phyloP scores from a whole-genome alignment of 2,113 vertebrate genomes.

The Trogon melanurus region DNA sequence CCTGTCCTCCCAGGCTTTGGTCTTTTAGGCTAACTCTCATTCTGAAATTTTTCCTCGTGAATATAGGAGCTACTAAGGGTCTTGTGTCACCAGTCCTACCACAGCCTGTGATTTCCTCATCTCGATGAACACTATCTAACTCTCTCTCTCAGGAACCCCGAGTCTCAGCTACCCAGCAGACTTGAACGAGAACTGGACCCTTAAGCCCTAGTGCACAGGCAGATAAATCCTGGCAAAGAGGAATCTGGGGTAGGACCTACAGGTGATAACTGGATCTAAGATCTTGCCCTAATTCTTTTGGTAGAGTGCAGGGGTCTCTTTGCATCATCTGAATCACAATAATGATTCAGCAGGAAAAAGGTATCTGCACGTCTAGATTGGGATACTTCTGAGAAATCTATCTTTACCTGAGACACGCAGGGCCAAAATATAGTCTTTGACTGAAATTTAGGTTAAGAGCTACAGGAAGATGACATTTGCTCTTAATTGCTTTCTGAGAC shows the following conservation, averaged over 20 bases:
- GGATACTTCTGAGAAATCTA: neutral
- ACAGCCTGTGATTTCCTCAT: neutral
- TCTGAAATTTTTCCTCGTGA: neutral
- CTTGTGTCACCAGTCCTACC: neutral
- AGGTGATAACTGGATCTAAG: neutral
- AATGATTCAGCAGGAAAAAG: neutral
- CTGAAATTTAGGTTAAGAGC: neutral
- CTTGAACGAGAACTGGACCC: neutral
- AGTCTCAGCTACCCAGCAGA: neutral
- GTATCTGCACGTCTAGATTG: neutral
- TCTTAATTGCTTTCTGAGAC: neutral
- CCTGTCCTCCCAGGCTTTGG: fast-evolving
- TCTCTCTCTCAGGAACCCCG: neutral
- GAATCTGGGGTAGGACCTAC: neutral
- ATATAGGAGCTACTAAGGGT: neutral
- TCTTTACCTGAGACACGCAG: neutral
- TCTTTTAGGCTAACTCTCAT: neutral
- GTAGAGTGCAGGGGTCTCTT: too few species aligned
- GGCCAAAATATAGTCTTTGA: neutral
- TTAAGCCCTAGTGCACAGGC: neutral
- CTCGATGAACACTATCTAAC: neutral
- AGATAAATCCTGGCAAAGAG: neutral
- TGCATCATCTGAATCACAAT: neutral
- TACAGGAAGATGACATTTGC: neutral
- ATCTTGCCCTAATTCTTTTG: neutral